phyloP scores from a whole-genome alignment of 2,797 vertebrate genomes.

The Lagocephalus sceleratus region DNA sequence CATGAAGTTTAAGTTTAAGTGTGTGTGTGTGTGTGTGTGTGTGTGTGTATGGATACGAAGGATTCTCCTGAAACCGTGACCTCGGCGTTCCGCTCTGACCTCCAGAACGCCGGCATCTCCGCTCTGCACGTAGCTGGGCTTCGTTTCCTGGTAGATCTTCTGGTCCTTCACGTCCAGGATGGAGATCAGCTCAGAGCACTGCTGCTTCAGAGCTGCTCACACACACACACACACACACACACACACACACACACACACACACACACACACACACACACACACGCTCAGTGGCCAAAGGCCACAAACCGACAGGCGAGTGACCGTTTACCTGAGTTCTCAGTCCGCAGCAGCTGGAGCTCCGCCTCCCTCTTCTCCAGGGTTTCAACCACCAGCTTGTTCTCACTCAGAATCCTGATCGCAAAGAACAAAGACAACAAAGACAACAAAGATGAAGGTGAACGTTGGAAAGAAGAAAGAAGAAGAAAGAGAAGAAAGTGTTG shows the following conservation, averaged over 20 bases:
- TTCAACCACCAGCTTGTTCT: slow-evolving; percentile 81
- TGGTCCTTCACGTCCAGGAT: slow-evolving; percentile 81
- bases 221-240: slow-evolving; percentile 1
- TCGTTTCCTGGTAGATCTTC: slow-evolving; percentile 73
- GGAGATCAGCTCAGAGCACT: slow-evolving; percentile 81
- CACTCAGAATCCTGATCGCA: slow-evolving; percentile 77
- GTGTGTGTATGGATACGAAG: no score
- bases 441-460: not conserved
- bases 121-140: slow-evolving; percentile 51
- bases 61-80: no score
- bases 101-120: slow-evolving; percentile 79
- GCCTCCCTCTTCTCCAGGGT: slow-evolving; percentile 74
- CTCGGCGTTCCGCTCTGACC: no score
- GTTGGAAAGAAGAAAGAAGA: no score
- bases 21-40: no score
- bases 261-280: slow-evolving; percentile 4
- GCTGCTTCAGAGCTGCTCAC: slow-evolving; percentile 77
- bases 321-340: slow-evolving; percentile 82
- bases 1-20: slow-evolving; percentile 2
- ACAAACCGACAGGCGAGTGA: not conserved
- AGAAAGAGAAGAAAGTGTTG: no score
- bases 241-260: slow-evolving; percentile 3
- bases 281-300: no score
- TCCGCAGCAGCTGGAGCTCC: slow-evolving; percentile 78
- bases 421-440: not conserved